phyloP scores from a whole-genome alignment of 2,797 vertebrate genomes.

The Phrynocephalus vlangalii region DNA sequence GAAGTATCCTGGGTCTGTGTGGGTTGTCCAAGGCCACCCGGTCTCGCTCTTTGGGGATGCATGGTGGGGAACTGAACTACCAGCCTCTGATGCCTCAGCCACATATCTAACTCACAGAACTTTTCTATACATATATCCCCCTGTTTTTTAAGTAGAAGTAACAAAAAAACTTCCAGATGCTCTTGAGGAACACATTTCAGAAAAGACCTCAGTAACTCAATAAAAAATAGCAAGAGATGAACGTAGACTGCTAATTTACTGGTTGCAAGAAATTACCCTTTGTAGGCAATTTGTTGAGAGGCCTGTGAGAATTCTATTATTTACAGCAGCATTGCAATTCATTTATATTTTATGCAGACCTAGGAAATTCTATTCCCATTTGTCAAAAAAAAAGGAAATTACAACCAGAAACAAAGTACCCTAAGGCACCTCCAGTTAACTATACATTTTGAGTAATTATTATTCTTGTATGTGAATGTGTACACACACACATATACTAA shows the following conservation, averaged over 20 bases:
- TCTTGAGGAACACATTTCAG: constrained; percentile 21
- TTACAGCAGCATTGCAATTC: constrained; percentile 62
- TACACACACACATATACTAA: not conserved
- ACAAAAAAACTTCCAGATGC: constrained; percentile 1
- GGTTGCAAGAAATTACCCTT: constrained; percentile 58
- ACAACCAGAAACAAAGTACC: constrained; percentile 25
- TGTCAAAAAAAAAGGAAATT: constrained; percentile 36
- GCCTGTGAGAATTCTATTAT: constrained; percentile 67
- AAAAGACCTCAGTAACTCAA: constrained; percentile 36
- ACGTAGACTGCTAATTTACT: constrained; percentile 61
- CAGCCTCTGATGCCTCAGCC: no score
- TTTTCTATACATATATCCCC: not conserved
- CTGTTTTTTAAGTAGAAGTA: constrained; percentile 3
- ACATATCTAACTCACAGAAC: no score
- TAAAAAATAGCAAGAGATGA: constrained; percentile 40
- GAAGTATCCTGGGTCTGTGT: no score
- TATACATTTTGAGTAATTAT: constrained; percentile 14
- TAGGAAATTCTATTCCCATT: constrained; percentile 58
- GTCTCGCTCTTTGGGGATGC: no score
- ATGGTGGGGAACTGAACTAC: no score
- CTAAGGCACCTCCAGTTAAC: constrained; percentile 33
- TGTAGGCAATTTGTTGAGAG: constrained; percentile 68
- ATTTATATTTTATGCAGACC: constrained; percentile 69
- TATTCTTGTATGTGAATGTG: not conserved
- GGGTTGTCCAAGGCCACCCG: no score